Percentiles rank a stretch among this genome's conserved stretches.
phyloP scores from a whole-genome alignment of 2,113 vertebrate species.

The Gasterosteus aculeatus region DNA sequence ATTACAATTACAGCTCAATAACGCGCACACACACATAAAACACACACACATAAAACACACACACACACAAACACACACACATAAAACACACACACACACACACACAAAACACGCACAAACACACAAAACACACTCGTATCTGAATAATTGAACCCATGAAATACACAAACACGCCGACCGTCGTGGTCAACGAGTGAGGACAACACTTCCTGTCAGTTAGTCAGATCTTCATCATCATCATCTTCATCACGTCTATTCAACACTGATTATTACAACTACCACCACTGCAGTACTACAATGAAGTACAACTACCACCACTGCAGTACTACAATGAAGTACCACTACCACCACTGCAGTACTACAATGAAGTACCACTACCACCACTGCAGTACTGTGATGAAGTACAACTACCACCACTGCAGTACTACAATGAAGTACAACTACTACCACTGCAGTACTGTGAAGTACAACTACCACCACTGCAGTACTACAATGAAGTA shows the following conservation, averaged over 20 bases:
- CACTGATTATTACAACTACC: too few species aligned
- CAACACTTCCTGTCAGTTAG: slow-evolving; percentile 28
- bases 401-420: not conserved
- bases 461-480: too few species aligned
- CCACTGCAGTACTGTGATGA: not conserved
- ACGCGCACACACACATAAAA: not conserved
- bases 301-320: too few species aligned
- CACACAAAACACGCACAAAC: not conserved
- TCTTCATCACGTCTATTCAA: too few species aligned
- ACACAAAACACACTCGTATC: slow-evolving; percentile 1
- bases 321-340: too few species aligned
- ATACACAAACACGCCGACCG: not conserved
- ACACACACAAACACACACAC: not conserved
- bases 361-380: too few species aligned
- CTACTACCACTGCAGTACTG: too few species aligned
- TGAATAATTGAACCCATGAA: not conserved
- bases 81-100: not conserved
- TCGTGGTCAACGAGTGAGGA: slow-evolving; percentile 1
- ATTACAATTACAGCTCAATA: slow-evolving; percentile 7
- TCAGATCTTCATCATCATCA: slow-evolving; percentile 6
- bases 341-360: too few species aligned
- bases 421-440: not conserved
- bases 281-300: too few species aligned
- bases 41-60: slow-evolving; percentile 7
- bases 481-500: too few species aligned